Percentiles rank a stretch among this genome's conserved stretches.
phyloP scores from a whole-genome alignment of 2,797 vertebrate genomes.

The Sebastiscus albofasciatus region DNA sequence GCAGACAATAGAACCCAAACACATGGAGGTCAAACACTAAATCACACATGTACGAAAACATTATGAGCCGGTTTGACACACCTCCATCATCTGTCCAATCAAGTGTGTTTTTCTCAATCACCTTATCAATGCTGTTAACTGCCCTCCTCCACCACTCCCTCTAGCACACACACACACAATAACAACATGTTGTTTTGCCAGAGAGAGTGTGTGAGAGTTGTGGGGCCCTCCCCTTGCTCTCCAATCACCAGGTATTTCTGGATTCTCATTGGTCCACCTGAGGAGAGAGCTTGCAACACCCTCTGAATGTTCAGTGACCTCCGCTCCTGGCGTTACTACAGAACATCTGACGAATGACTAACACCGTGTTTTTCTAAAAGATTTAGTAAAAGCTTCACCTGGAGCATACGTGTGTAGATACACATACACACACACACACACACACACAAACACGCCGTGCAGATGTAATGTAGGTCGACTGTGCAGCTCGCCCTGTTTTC shows the following conservation, averaged over 20 bases:
- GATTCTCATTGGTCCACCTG: conserved; percentile 66
- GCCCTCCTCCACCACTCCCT: conserved; percentile 32
- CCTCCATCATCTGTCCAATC: conserved; percentile 29
- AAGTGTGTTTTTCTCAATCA: conserved; percentile 34
- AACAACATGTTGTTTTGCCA: conserved; percentile 49
- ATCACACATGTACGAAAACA: conserved; percentile 8
- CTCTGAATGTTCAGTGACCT: conserved; percentile 61
- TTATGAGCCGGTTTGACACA: conserved; percentile 31
- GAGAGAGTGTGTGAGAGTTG: neutral
- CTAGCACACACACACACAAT: conserved; percentile 24
- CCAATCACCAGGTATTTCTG: conserved; percentile 57
- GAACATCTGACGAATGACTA: conserved; percentile 17
- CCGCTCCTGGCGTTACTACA: neutral
- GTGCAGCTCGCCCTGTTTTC: neutral
- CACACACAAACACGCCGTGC: neutral
- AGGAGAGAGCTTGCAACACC: conserved; percentile 43
- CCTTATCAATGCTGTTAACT: conserved; percentile 44
- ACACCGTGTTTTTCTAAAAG: neutral
- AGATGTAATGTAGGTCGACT: neutral
- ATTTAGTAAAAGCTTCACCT: neutral
- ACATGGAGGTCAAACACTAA: neutral
- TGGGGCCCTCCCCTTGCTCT: conserved; percentile 28
- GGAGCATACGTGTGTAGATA: neutral
- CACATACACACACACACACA: neutral
- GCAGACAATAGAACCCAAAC: conserved; percentile 32